These are phyloP conservation scores for Nothocercus nigrocapillus DNA, from an alignment of 2,113 vertebrate genomes.

Conservation along the genomic window DNA sequence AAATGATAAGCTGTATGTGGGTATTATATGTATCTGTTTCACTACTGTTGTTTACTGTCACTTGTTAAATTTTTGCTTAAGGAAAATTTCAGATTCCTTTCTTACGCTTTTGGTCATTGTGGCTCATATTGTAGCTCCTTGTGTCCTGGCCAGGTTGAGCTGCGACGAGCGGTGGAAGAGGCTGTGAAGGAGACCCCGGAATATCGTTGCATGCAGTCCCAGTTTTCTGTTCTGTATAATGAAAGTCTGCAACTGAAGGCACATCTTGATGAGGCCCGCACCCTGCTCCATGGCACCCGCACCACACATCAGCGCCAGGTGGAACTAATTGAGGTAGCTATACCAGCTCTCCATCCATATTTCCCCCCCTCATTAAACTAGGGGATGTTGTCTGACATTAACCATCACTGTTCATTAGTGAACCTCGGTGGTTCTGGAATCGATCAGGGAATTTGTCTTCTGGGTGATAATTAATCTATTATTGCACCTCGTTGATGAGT, in stretches of 20 bases:
- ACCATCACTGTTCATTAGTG: background rate
- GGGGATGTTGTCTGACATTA: accelerated
- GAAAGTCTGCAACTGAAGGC: conserved; percentile 94
- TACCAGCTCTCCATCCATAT: background rate
- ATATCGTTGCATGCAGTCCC: conserved; percentile 96
- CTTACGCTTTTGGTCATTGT: background rate
- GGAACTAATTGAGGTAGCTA: conserved; percentile 91
- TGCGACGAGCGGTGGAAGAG: conserved; percentile 88
- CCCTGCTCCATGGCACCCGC: conserved; percentile 91
- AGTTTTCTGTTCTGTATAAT: conserved; percentile 96
- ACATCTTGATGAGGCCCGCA: conserved; percentile 93
- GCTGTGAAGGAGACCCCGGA: conserved; percentile 92
- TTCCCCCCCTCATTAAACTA: background rate
- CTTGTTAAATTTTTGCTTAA: background rate
- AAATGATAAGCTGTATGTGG: background rate
- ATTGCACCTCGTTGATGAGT: background rate
- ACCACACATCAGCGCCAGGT: conserved; percentile 92
- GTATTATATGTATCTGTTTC: background rate
- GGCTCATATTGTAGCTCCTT: background rate
- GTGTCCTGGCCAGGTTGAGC: conserved; percentile 80
- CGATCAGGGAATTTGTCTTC: background rate
- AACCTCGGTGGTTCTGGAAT: background rate
- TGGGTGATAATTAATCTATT: background rate
- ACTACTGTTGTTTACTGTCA: background rate
- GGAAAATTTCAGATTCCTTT: background rate